Conservation (phyloP, 2,113 vertebrate species). For the Lagopus muta region DNA sequence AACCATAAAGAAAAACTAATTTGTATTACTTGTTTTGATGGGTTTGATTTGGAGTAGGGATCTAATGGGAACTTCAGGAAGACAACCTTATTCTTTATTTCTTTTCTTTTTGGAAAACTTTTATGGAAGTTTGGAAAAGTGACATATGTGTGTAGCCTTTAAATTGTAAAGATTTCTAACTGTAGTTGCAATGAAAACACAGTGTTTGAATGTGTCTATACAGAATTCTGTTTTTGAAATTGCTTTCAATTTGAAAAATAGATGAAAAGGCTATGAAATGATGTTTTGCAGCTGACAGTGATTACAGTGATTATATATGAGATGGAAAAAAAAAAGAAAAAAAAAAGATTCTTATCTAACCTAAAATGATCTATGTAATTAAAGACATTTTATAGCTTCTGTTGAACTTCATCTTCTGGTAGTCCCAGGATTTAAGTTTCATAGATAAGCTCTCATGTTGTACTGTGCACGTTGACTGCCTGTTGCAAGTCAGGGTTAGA, state of each 20-base stretch:
- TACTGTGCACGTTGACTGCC: slow-evolving; percentile 16
- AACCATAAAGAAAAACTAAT: slow-evolving; percentile 29
- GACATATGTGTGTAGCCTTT: background rate
- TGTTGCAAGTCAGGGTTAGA: slow-evolving; percentile 48
- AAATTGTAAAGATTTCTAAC: slow-evolving; percentile 42
- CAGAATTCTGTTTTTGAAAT: slow-evolving; percentile 32
- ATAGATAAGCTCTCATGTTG: background rate
- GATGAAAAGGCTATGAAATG: background rate
- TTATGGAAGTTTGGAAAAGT: slow-evolving; percentile 39
- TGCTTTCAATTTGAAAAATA: background rate
- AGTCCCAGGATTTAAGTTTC: background rate
- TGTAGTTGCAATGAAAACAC: slow-evolving; percentile 68
- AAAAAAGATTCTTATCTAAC: background rate
- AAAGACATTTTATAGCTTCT: slow-evolving; percentile 5
- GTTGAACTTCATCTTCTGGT: slow-evolving; percentile 13
- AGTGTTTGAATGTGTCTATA: slow-evolving; percentile 49
- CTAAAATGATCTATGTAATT: background rate
- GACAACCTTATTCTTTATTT: background rate
- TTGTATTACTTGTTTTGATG: slow-evolving; percentile 38
- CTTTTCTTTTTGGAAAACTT: slow-evolving; percentile 14
- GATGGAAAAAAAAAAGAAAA: background rate
- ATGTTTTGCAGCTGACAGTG: background rate
- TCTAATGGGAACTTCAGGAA: slow-evolving; percentile 39
- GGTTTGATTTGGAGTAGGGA: slow-evolving; percentile 35
- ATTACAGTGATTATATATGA: background rate